Percentiles rank a stretch among this genome's conserved stretches.
Evolutionary conservation across 2,113 vertebrate genomes (phyloP).

Genomic region (Labeo catla): DNA sequence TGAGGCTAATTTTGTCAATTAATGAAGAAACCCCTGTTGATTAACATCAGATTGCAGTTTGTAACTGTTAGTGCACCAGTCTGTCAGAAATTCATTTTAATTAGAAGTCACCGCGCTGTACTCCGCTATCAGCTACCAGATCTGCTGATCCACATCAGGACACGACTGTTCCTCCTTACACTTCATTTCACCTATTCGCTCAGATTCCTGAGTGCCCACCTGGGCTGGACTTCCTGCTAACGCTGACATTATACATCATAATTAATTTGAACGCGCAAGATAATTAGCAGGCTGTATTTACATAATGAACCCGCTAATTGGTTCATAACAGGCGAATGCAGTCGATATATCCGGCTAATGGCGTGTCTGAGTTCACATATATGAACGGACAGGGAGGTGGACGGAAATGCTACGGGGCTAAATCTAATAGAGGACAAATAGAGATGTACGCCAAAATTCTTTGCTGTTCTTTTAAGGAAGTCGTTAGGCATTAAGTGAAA

Average conservation of each 20-base stretch:
- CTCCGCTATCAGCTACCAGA: slow-evolving; percentile 54
- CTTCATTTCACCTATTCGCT: slow-evolving; percentile 49
- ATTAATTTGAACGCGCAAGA: slow-evolving; percentile 71
- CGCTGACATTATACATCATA: slow-evolving; percentile 65
- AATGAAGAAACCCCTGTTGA: slow-evolving; percentile 81
- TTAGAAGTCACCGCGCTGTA: slow-evolving; percentile 61
- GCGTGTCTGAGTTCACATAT: slow-evolving; percentile 53
- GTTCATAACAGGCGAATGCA: slow-evolving; percentile 62
- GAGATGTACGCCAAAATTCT: background rate
- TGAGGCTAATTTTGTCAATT: slow-evolving; percentile 83
- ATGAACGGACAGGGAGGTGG: slow-evolving; percentile 44
- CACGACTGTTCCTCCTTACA: slow-evolving; percentile 47
- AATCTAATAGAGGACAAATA: slow-evolving; percentile 7
- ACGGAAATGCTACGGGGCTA: slow-evolving; percentile 41
- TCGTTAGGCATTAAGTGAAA: background rate
- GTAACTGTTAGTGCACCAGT: slow-evolving; percentile 77
- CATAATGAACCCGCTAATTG: slow-evolving; percentile 74
- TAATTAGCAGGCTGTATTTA: slow-evolving; percentile 71
- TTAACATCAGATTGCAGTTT: slow-evolving; percentile 79
- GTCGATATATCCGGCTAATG: slow-evolving; percentile 71
- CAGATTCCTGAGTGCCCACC: background rate
- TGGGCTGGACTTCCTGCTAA: slow-evolving; percentile 49
- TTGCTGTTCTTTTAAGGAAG: slow-evolving; percentile 13
- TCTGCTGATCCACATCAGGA: slow-evolving; percentile 32
- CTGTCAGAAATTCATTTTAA: slow-evolving; percentile 76